A percentile compares a stretch with the other conserved stretches of the same genome.
These are phyloP conservation scores for Peromyscus maniculatus DNA, from an alignment of 2,113 vertebrate genomes.

Conservation along the genomic window DNA sequence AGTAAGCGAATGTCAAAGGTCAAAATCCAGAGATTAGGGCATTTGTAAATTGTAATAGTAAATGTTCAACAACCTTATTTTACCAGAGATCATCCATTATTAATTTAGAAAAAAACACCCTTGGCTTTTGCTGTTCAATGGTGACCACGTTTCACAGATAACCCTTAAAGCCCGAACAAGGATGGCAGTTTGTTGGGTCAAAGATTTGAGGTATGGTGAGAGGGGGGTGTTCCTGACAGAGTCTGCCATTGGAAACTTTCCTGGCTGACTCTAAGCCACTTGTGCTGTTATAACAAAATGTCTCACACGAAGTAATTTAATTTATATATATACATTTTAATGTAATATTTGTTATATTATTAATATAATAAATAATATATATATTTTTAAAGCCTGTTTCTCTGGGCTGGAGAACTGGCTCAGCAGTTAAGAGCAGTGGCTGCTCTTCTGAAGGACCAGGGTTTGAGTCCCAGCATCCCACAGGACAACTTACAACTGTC, in stretches of 20 bases:
- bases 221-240: neutral
- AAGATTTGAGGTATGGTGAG: constrained; percentile 27
- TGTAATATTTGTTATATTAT: too few species aligned
- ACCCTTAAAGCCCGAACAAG: neutral
- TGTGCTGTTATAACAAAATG: neutral
- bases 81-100: neutral
- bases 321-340: too few species aligned
- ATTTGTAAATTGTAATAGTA: constrained; percentile 4
- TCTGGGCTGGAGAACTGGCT: neutral
- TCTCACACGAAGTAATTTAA: neutral
- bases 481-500: neutral
- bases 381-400: neutral
- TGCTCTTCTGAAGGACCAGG: neutral
- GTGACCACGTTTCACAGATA: constrained; percentile 4
- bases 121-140: neutral
- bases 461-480: neutral
- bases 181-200: constrained; percentile 11
- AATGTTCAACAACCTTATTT: constrained; percentile 46
- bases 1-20: constrained; percentile 24
- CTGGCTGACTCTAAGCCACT: neutral
- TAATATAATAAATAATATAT: too few species aligned
- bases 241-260: neutral
- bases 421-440: neutral
- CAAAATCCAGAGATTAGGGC: neutral
- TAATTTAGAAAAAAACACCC: constrained; percentile 36